These are phyloP conservation scores for Galeruca laticollis DNA, from an alignment of 2,888 invertebrate species.

Conservation along the genomic window DNA sequence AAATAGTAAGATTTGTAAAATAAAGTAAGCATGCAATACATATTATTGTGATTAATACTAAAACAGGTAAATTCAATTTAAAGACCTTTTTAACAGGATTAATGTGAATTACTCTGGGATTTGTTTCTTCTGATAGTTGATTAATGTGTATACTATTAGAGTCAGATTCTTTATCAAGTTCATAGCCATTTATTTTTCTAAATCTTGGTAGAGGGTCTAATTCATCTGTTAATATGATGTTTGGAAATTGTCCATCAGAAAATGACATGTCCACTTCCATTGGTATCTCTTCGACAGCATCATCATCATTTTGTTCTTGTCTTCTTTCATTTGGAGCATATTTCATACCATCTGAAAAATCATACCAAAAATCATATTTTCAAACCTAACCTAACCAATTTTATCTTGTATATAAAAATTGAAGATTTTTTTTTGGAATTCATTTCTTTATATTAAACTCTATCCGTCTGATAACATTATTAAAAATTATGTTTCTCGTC, in stretches of 20 bases:
- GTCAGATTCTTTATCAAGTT: not conserved
- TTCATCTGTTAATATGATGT: constrained; percentile 19
- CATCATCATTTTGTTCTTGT: not conserved
- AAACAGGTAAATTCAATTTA: constrained; percentile 10
- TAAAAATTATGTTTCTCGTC: no score
- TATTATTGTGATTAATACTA: constrained; percentile 12
- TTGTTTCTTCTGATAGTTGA: constrained; percentile 1
- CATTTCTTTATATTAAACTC: no score
- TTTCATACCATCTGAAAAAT: not conserved
- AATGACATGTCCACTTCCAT: constrained; percentile 38
- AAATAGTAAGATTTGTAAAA: constrained; percentile 18
- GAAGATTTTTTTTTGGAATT: no score
- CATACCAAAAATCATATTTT: no score
- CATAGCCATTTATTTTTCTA: not conserved
- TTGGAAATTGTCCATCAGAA: constrained; percentile 27
- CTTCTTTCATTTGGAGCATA: not conserved
- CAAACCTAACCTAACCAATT: no score
- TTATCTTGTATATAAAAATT: no score
- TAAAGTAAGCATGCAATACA: constrained; percentile 21
- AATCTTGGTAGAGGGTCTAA: constrained; percentile 5
- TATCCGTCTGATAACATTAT: no score
- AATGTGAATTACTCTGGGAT: constrained; percentile 22
- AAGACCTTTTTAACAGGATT: constrained; percentile 25
- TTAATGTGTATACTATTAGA: not conserved
- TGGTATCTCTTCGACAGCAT: constrained; percentile 19